phyloP scores from a whole-genome alignment of 2,113 vertebrate genomes.

The Prunella himalayana region DNA sequence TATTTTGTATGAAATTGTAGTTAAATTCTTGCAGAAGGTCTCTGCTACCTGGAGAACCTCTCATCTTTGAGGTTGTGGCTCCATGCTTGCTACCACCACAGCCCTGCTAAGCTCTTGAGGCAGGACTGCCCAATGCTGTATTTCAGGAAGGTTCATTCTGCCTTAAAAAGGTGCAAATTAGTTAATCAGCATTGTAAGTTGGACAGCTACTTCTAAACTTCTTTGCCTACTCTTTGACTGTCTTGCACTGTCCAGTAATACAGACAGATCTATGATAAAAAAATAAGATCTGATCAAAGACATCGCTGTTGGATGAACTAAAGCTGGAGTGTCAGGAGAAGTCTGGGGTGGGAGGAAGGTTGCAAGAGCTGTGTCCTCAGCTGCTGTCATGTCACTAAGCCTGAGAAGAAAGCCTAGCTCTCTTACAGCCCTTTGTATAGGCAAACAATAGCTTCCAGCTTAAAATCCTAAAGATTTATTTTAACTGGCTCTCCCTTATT shows the following conservation, averaged over 20 bases:
- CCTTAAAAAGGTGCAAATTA: background rate
- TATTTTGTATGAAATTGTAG: background rate
- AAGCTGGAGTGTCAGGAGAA: background rate
- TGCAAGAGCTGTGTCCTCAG: background rate
- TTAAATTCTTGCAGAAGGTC: background rate
- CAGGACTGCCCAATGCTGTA: background rate
- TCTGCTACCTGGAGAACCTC: background rate
- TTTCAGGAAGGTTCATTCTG: background rate
- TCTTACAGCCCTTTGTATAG: background rate
- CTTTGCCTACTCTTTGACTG: background rate
- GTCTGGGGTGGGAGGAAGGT: background rate
- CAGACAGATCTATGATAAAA: background rate
- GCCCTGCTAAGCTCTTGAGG: background rate
- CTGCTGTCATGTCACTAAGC: background rate
- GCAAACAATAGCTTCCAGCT: background rate
- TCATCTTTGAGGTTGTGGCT: background rate
- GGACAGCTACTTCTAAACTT: background rate
- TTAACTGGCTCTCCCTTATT: background rate
- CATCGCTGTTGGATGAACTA: background rate
- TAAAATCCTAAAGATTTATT: slow-evolving; percentile 2
- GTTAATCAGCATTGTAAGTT: background rate
- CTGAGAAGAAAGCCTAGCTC: background rate
- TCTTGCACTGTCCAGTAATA: background rate
- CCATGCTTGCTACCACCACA: background rate
- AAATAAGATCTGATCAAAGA: background rate